phyloP scores from a whole-genome alignment of 2,888 invertebrate genomes.

The Pyrocoelia pectoralis region DNA sequence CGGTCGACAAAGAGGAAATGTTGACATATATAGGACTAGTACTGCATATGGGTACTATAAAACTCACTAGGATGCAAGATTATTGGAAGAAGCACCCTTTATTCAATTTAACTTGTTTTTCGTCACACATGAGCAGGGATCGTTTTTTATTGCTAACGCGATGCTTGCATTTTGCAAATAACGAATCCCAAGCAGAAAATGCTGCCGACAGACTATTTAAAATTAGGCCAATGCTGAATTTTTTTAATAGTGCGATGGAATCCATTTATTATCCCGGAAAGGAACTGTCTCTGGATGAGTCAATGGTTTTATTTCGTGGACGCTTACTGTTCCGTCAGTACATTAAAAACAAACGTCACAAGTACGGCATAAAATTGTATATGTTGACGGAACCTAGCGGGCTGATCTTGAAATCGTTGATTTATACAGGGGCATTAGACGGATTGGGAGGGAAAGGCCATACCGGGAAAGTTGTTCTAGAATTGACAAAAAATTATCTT shows the following conservation, averaged over 20 bases:
- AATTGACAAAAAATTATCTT: constrained; percentile 36
- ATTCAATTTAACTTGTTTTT: constrained; percentile 47
- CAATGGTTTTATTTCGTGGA: constrained; percentile 40
- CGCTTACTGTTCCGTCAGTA: constrained; percentile 42
- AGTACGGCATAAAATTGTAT: constrained; percentile 46
- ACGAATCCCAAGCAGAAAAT: too few species aligned
- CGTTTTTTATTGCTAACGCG: constrained; percentile 48
- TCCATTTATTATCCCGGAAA: constrained; percentile 34
- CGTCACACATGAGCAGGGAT: constrained; percentile 46
- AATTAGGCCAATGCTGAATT: constrained; percentile 17
- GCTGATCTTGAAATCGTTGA: constrained; percentile 39
- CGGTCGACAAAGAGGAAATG: background rate
- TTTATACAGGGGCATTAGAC: constrained; percentile 45
- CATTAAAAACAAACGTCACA: constrained; percentile 40
- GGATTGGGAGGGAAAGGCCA: constrained; percentile 44
- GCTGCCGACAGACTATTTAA: constrained; percentile 16
- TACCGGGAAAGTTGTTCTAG: constrained; percentile 39
- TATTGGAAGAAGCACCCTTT: constrained; percentile 51
- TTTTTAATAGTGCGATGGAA: constrained; percentile 25
- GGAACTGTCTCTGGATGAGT: constrained; percentile 39
- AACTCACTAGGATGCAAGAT: constrained; percentile 46
- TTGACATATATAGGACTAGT: constrained; percentile 2
- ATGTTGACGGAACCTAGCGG: constrained; percentile 39
- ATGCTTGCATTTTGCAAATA: constrained; percentile 46
- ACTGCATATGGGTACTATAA: constrained; percentile 46